phyloP scores from a whole-genome alignment of 2,113 vertebrate genomes.

The Seriola dumerili region DNA sequence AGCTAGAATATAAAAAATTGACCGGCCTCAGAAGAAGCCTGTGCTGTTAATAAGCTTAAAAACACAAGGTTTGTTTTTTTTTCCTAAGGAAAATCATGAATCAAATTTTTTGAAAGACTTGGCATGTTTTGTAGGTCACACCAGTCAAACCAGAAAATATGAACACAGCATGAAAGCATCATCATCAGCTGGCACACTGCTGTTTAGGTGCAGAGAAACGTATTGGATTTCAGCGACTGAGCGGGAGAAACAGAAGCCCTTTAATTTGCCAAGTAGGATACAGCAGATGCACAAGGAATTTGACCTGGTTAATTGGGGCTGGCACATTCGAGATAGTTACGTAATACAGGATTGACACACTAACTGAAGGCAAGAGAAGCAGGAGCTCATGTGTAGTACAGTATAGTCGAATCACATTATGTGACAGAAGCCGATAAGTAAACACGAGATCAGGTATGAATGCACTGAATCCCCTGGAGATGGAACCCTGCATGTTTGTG shows the following conservation, averaged over 20 bases:
- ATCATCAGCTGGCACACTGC: background rate
- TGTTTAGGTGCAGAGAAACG: background rate
- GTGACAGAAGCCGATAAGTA: background rate
- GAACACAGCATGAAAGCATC: background rate
- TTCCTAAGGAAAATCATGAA: background rate
- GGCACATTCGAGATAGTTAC: constrained; percentile 35
- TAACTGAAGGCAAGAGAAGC: constrained; percentile 9
- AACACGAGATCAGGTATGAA: background rate
- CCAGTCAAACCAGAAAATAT: background rate
- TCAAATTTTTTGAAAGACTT: background rate
- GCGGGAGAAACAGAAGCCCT: constrained; percentile 1
- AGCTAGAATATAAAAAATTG: background rate
- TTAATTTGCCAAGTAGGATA: constrained; percentile 36
- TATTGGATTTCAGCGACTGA: background rate
- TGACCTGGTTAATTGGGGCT: constrained; percentile 58
- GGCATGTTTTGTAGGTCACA: background rate
- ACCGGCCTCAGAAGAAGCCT: background rate
- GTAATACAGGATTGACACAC: constrained; percentile 62
- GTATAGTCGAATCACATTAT: background rate
- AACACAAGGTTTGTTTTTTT: background rate
- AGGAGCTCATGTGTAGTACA: background rate
- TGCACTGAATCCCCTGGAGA: background rate
- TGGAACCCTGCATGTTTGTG: background rate
- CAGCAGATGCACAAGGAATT: constrained; percentile 34
- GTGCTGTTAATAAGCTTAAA: background rate